These are phyloP conservation scores for Galerucella nymphaeae DNA, from an alignment of 2,888 invertebrate species.

Conservation along the genomic window DNA sequence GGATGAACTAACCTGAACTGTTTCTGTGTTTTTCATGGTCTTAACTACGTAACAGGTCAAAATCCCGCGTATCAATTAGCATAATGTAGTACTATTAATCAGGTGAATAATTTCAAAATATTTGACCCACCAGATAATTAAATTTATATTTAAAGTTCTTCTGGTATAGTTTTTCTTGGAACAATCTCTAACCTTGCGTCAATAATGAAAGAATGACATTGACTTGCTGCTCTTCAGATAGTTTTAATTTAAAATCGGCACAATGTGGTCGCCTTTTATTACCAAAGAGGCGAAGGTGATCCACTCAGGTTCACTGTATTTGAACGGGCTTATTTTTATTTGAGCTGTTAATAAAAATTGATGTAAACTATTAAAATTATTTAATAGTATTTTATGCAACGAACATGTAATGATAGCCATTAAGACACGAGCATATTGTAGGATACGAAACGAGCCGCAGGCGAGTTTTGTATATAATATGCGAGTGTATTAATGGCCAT, in stretches of 20 bases:
- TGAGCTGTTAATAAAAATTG: neutral
- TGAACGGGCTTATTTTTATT: neutral
- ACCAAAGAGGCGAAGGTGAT: neutral
- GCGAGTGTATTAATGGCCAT: too few species aligned
- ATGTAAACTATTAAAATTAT: too few species aligned
- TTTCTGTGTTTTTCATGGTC: too few species aligned
- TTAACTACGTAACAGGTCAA: too few species aligned
- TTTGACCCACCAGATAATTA: neutral
- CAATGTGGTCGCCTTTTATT: neutral
- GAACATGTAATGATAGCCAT: too few species aligned
- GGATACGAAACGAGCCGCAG: too few species aligned
- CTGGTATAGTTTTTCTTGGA: neutral
- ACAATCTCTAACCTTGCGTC: neutral
- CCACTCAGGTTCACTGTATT: neutral
- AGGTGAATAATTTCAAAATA: neutral
- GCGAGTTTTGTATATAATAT: too few species aligned
- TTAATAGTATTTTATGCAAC: too few species aligned
- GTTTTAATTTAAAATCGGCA: neutral
- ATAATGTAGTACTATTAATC: neutral
- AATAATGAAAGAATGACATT: neutral
- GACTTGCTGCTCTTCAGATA: neutral
- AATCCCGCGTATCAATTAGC: neutral
- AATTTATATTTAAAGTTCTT: neutral
- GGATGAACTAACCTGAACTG: too few species aligned
- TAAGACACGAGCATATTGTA: too few species aligned